Conservation (phyloP, 2,113 vertebrate genomes). For the Cheilinus undulatus region DNA sequence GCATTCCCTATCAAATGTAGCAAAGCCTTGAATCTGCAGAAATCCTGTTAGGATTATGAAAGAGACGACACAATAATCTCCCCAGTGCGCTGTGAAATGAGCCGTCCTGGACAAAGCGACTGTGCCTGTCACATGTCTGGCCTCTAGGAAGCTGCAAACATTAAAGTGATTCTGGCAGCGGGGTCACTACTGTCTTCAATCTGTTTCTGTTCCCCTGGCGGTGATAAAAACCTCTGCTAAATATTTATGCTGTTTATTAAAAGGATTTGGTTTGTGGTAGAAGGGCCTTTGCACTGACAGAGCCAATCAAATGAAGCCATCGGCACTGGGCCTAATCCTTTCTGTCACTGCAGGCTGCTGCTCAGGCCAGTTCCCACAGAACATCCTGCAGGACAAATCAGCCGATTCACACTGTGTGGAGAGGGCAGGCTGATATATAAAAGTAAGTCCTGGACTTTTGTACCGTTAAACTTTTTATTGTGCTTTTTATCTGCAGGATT, state of each 20-base stretch:
- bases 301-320: constrained; percentile 57
- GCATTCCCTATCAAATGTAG: constrained; percentile 57
- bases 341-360: constrained; percentile 24
- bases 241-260: constrained; percentile 29
- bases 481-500: constrained; percentile 46
- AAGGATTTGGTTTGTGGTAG: constrained; percentile 32
- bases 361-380: constrained; percentile 7
- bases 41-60: constrained; percentile 72
- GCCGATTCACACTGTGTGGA: constrained; percentile 22
- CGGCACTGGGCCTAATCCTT: constrained; percentile 56
- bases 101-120: constrained; percentile 53
- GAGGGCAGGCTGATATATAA: constrained; percentile 34
- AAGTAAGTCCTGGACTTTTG: constrained; percentile 22
- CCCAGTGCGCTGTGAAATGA: constrained; percentile 55
- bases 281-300: constrained; percentile 25
- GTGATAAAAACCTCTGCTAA: constrained; percentile 34
- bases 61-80: constrained; percentile 65
- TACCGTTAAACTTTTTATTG: constrained; percentile 47
- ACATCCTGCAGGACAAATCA: constrained; percentile 37
- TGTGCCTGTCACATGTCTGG: constrained; percentile 44
- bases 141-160: constrained; percentile 30
- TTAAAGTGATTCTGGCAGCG: constrained; percentile 26
- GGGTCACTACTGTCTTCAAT: constrained; percentile 27
- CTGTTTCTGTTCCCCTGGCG: constrained; percentile 35
- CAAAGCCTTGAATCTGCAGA: constrained; percentile 70